Base-by-base conservation (phyloP, 2,113 vertebrate species). In the Pseudorhombus dupliciocellatus region DNA sequence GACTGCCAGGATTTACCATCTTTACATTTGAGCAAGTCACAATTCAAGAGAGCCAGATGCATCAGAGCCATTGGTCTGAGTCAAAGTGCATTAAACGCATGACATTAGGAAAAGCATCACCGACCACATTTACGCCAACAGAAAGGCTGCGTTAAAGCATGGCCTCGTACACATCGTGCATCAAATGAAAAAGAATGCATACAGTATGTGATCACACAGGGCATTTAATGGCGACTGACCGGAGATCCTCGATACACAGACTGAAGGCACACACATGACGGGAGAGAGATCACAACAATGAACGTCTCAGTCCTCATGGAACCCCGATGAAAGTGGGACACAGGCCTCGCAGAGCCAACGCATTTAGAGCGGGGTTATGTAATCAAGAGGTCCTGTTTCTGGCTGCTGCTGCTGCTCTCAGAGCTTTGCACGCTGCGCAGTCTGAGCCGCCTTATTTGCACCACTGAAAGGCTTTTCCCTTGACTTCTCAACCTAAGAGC, bases 181-280 rank as follows among this genome's bases (percentile, higher is more conserved):
- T 81, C 30, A 87, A 78, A 78, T 42, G 22, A 86, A 77, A 61
- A 75, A 44, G 31, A 73, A 71, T 74, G 80, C 74, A 86, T 72
- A 80, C 65, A 85, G 63, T 25, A 61, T 28, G 58, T 63, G 71
- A 83, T 76, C 79, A 75, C 81, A 86, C 78, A 70, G 63, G 79
- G 42, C 6, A 44, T 69, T 83, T 59, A 81, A 73, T 59, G 61
- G 76, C 42, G 70, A 98, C 97, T 95, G 95, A 98, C 97, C 96
- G 97, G 96, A 87, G 96, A 97, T 96, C 97, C 97, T 96, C 96
- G 94, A 92, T 96, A 96, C 82, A 95, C 62, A 90, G 96, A 97
- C 97, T 98, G 91, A 89, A 79, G 84, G 66, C 84, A 66, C 70
- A 66, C 70, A 86, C 80, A 73, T 88, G 85, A 76, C 60, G 83